A percentile compares a stretch with the other conserved stretches of the same genome.
These are phyloP conservation scores for Leptestheria dahalacensis DNA, from an alignment of 1,140 invertebrate genomes.

Conservation along the genomic window DNA sequence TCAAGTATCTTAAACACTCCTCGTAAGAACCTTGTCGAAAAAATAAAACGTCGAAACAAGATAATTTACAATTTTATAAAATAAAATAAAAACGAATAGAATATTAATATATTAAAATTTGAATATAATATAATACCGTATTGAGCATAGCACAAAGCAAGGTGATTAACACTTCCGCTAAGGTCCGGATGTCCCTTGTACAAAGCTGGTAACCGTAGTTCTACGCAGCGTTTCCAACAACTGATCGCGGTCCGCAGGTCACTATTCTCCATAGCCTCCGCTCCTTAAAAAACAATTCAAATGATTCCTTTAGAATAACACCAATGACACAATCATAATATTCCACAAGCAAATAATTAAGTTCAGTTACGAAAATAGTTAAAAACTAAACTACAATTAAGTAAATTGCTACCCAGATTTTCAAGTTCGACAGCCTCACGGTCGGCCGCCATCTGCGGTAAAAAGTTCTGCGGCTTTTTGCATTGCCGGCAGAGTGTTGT, in stretches of 20 bases:
- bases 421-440: conserved; percentile 24
- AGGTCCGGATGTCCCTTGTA: conserved; percentile 34
- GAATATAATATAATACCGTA: conserved; percentile 25
- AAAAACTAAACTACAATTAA: not conserved
- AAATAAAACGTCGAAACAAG: too few relatives aligned
- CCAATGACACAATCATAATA: too few relatives aligned
- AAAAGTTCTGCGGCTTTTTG: conserved; percentile 21
- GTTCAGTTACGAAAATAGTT: too few relatives aligned
- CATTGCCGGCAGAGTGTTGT: conserved; percentile 24
- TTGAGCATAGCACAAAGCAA: conserved; percentile 35
- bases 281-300: conserved; percentile 23
- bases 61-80: conserved; percentile 4
- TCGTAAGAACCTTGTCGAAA: conserved; percentile 26
- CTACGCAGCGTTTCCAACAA: conserved; percentile 30
- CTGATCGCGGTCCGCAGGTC: conserved; percentile 29
- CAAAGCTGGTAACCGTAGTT: conserved; percentile 29
- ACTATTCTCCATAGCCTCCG: conserved; percentile 20
- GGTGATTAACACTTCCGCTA: conserved; percentile 31
- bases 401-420: conserved; percentile 22
- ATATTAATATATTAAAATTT: not conserved
- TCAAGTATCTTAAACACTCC: conserved; percentile 31
- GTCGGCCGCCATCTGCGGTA: conserved; percentile 21
- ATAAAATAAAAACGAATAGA: too few relatives aligned
- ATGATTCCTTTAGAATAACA: not conserved
- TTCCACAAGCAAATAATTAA: too few relatives aligned